Evolutionary conservation across 2,888 invertebrate genomes (phyloP).

Genomic region (Leucoma salicis): DNA sequence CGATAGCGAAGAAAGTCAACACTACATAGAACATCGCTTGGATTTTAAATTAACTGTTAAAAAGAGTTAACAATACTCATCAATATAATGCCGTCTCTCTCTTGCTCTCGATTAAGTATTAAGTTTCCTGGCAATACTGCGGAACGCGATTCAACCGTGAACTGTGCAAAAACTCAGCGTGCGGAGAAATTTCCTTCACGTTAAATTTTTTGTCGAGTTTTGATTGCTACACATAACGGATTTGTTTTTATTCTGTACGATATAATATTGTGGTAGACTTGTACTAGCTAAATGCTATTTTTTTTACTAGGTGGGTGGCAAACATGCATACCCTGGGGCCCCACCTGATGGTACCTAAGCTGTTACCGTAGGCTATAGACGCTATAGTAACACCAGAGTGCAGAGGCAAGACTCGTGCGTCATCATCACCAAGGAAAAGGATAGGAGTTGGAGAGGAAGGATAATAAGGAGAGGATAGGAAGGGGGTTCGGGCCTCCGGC

Average conservation of each 20-base stretch:
- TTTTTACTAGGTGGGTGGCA: too few species aligned
- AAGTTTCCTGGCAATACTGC: slow-evolving; percentile 51
- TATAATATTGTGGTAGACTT: background rate
- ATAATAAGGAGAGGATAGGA: too few species aligned
- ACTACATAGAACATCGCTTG: slow-evolving; percentile 25
- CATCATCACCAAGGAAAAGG: too few species aligned
- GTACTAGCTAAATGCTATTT: too few species aligned
- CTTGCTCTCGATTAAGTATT: slow-evolving; percentile 39
- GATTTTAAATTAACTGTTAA: slow-evolving; percentile 31
- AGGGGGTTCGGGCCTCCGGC: too few species aligned
- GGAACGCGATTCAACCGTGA: slow-evolving; percentile 63
- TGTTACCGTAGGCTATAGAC: too few species aligned
- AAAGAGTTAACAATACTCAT: slow-evolving; percentile 32
- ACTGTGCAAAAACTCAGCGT: slow-evolving; percentile 56
- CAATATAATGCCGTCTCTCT: slow-evolving; percentile 25
- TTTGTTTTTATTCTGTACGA: slow-evolving; percentile 40
- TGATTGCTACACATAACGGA: slow-evolving; percentile 62
- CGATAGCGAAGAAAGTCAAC: slow-evolving; percentile 59
- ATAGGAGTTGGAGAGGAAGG: too few species aligned
- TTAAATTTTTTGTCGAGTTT: slow-evolving; percentile 60
- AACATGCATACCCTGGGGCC: too few species aligned
- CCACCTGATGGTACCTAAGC: too few species aligned
- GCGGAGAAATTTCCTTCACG: slow-evolving; percentile 65
- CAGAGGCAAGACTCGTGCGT: too few species aligned
- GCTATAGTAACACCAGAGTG: too few species aligned